Evolutionary conservation across 2,888 invertebrate genomes (phyloP).

Genomic region (Drosophila subsilvestris): DNA sequence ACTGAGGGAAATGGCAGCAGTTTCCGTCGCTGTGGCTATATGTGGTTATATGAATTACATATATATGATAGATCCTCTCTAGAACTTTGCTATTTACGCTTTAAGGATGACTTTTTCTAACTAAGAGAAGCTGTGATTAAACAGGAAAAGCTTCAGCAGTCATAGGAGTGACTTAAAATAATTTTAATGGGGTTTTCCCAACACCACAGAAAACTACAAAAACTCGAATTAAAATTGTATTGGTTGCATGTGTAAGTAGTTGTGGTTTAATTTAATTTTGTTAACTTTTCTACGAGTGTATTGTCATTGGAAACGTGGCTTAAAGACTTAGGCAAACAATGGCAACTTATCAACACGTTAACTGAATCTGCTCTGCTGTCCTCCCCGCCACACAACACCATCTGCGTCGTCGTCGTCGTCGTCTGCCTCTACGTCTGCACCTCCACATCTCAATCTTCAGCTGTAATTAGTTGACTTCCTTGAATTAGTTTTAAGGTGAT

Average conservation of each 20-base stretch:
- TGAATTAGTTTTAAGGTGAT: slow-evolving; percentile 51
- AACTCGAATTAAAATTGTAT: too few species aligned
- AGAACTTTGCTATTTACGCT: neutral
- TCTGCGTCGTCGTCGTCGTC: too few species aligned
- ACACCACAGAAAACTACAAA: neutral
- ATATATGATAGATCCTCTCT: neutral
- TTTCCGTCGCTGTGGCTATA: too few species aligned
- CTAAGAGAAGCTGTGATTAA: neutral
- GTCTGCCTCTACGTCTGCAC: neutral
- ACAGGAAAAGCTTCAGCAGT: too few species aligned
- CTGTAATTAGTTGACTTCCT: slow-evolving; percentile 42
- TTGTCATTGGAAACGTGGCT: neutral
- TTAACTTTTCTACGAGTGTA: neutral
- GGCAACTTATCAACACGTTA: slow-evolving; percentile 38
- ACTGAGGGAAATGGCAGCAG: neutral
- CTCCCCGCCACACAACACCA: too few species aligned
- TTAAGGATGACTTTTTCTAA: neutral
- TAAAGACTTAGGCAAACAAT: neutral
- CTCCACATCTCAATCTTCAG: neutral
- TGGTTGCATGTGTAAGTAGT: too few species aligned
- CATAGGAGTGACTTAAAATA: too few species aligned
- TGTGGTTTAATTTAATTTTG: too few species aligned
- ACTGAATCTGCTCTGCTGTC: slow-evolving; percentile 8
- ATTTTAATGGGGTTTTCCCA: neutral
- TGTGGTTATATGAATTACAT: too few species aligned